Base-by-base conservation (phyloP, 2,113 vertebrate genomes). In the Pteronura brasiliensis region DNA sequence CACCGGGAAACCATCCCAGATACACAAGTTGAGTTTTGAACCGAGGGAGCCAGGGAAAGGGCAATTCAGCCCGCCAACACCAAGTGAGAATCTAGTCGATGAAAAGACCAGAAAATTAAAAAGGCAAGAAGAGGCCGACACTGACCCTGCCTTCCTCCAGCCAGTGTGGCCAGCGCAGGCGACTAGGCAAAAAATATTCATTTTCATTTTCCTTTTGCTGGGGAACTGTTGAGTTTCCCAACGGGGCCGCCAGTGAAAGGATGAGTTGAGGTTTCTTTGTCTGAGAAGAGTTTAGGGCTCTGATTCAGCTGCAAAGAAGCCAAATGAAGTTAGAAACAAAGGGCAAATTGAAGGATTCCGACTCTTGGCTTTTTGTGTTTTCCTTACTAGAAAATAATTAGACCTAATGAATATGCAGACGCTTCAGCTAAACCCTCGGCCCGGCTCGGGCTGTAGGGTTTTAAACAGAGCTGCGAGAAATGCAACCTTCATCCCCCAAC, bases 341-440 rank as follows among this genome's bases (percentile, higher is more conserved):
- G 98, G 97, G 96, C 88, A 98, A 98, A 98, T 97, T 93, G 97
- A 99, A 98, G 96, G 97, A 98, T 97, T 98, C 97, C 98, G 99
- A 98, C 97, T 99, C 98, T 98, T 95, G 97, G 98, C 98, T 98
- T 99, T 99, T 98, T 97, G 98, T 98, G 98, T 98, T 99, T 99
- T 98, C 98, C 98, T 99, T 98, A 98, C 98, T 98, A 97, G 97
- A 98, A 98, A 98, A 99, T 99, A 98, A 99, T 99, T 99, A 98
- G 95, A 98, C 94, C 98, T 98, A 98, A 98, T 99, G 98, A 99
- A 98, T 98, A 98, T 98, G 98, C 98, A 99, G 97, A 71, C 96
- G 13, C 92, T 89, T 23, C 71, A 93, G 97, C 98, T 98, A 98
- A 98, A 98, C 97, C 96, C 95, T 87, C 39, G 81, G 96, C 88